These are phyloP conservation scores for Aelia acuminata DNA, from an alignment of 2,888 invertebrate genomes.

Conservation along the genomic window DNA sequence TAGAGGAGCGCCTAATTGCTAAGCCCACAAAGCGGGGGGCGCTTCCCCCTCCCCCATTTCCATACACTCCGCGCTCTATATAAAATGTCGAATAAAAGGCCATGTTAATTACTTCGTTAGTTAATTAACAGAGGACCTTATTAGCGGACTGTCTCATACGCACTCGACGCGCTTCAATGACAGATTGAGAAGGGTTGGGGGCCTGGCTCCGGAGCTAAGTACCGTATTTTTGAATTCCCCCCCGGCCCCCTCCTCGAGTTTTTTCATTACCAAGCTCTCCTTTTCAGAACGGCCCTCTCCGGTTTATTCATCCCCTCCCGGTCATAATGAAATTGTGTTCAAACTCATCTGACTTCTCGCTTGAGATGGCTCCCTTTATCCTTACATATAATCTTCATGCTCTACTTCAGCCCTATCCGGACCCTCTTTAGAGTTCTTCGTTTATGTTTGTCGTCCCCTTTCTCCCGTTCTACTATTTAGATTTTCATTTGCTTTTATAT, in stretches of 20 bases:
- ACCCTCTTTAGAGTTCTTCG: conserved; percentile 37
- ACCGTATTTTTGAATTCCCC: conserved; percentile 40
- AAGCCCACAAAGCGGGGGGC: conserved; percentile 46
- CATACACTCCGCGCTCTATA: conserved; percentile 32
- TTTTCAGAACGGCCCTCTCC: conserved; percentile 9
- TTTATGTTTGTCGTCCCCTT: conserved; percentile 32
- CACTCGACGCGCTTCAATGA: conserved; percentile 39
- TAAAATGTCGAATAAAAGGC: conserved; percentile 23
- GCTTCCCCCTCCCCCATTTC: background rate
- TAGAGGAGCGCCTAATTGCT: background rate
- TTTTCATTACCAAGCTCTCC: conserved; percentile 25
- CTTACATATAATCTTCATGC: conserved; percentile 51
- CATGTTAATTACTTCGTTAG: conserved; percentile 53
- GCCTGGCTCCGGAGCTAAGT: conserved; percentile 6
- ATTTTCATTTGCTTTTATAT: conserved; percentile 47
- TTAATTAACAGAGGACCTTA: conserved; percentile 52
- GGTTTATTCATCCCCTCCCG: conserved; percentile 27
- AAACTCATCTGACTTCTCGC: conserved; percentile 47
- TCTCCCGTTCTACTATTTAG: conserved; percentile 50
- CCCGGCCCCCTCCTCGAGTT: background rate
- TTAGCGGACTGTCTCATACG: conserved; percentile 40
- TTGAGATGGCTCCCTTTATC: conserved; percentile 45
- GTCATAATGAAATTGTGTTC: conserved; percentile 50
- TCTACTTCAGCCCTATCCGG: conserved; percentile 33
- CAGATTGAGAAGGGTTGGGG: conserved; percentile 12